Base-by-base conservation (phyloP, 2,888 invertebrate species). In the Drosophila buzzatii region DNA sequence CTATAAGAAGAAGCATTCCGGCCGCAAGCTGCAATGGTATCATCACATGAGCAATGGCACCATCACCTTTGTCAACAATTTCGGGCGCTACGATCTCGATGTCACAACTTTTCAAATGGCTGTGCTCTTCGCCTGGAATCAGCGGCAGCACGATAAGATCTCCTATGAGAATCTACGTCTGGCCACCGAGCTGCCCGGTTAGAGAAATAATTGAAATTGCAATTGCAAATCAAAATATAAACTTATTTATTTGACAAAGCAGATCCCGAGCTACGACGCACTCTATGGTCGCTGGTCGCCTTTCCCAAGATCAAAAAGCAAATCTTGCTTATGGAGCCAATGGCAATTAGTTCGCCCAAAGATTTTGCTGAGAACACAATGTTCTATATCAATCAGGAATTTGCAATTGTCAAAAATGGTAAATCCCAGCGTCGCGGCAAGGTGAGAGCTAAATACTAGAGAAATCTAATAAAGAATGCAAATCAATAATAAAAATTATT, bases 31-130 rank as follows among this genome's bases (percentile, higher is more conserved):
- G 68, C 98, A 99, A 93, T 99, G 99, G 99, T 97, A 99, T 93
- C 99, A 99, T 94, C 99, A 99, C 91, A 99, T 99, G 99, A 99
- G 99, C 79, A 99, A 99, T 94, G 99, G 99, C 84, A 99, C 99
- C 72, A 98, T 99, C 85, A 98, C 98, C 31, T 99, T 99, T 94
- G 95, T 96, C 0, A 99, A 98, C 93, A 95, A 96, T 81, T 96
- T 97, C 62, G 99, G 99, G 1, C 96, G 97, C 84, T 99, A 97
- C 94, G 99, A 99, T 93, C 94, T 99, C 86, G 99, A 99, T 92
- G 99, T 99, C 8, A 99, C 99, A 16, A 99, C 99, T 33, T 99
- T 99, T 94, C 99, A 99, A 95, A 99, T 99, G 99, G 99, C 99
- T 44, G 99, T 99, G 18, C 94, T 99, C 49, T 99, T 99, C 94